Conservation (phyloP, 2,113 vertebrate genomes). For the Romanogobio albipinnatus region DNA sequence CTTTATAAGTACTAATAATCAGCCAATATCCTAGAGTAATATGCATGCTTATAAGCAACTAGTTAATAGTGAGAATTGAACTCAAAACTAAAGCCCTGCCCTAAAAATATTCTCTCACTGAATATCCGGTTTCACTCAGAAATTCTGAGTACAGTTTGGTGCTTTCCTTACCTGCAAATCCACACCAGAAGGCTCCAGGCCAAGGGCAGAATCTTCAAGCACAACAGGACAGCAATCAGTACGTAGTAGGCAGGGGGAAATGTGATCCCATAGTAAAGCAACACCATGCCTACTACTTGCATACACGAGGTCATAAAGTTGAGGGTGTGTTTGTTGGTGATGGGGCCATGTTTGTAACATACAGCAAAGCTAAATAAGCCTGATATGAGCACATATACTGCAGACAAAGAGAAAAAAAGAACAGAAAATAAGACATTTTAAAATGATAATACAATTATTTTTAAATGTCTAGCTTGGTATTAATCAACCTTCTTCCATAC, state of each 20-base stretch:
- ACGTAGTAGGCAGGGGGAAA: conserved; percentile 67
- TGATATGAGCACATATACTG: conserved; percentile 75
- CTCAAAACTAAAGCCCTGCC: background rate
- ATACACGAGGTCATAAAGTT: conserved; percentile 70
- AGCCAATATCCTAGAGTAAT: too few species aligned
- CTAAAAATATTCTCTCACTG: background rate
- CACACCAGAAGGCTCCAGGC: conserved; percentile 48
- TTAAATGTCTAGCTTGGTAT: background rate
- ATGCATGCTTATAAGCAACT: too few species aligned
- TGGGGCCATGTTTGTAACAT: conserved; percentile 76
- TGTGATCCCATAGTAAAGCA: conserved; percentile 74
- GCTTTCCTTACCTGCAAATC: conserved; percentile 67
- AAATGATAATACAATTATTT: background rate
- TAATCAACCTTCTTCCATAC: background rate
- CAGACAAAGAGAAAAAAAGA: conserved; percentile 18
- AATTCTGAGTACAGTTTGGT: background rate
- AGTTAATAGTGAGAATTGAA: too few species aligned
- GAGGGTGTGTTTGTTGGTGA: conserved; percentile 64
- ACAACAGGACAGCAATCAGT: conserved; percentile 64
- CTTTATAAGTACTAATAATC: too few species aligned
- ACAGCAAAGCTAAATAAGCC: conserved; percentile 72
- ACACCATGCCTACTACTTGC: conserved; percentile 66
- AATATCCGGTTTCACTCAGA: background rate
- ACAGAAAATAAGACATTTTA: background rate
- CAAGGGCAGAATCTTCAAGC: conserved; percentile 61